Conservation (phyloP, 2,113 vertebrate species). For the Emydura subglobosa region DNA sequence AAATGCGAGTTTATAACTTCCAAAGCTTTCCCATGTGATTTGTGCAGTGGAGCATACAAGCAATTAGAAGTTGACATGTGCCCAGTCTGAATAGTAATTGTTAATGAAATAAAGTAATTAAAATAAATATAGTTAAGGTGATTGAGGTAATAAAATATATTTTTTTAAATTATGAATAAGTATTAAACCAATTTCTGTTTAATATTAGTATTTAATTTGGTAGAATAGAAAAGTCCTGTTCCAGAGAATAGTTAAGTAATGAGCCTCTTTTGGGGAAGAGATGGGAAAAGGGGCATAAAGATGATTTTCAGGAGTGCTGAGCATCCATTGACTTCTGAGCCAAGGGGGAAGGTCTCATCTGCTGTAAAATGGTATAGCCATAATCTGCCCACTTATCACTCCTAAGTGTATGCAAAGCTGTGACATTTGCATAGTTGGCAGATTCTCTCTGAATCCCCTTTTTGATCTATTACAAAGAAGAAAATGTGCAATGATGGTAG, state of each 20-base stretch:
- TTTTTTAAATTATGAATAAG: not conserved
- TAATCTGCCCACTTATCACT: not conserved
- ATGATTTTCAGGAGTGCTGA: not conserved
- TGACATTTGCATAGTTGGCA: not conserved
- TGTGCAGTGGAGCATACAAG: not conserved
- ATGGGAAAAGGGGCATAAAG: not conserved
- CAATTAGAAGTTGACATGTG: not conserved
- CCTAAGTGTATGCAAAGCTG: not conserved
- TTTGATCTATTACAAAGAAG: not conserved
- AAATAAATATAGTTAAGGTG: not conserved
- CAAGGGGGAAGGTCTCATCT: not conserved
- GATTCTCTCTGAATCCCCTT: not conserved
- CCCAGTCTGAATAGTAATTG: not conserved
- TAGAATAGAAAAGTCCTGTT: not conserved
- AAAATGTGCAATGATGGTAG: not conserved
- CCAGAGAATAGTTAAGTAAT: not conserved
- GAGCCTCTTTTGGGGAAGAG: fast-evolving
- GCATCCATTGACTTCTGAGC: not conserved
- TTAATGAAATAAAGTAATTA: not conserved
- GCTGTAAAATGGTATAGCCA: not conserved
- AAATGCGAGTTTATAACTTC: not conserved
- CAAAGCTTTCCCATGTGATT: not conserved
- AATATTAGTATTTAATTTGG: not conserved
- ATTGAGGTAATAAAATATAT: not conserved
- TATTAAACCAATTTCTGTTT: not conserved